These are phyloP conservation scores for Dromas ardeola DNA, from an alignment of 2,113 vertebrate species.

Conservation along the genomic window DNA sequence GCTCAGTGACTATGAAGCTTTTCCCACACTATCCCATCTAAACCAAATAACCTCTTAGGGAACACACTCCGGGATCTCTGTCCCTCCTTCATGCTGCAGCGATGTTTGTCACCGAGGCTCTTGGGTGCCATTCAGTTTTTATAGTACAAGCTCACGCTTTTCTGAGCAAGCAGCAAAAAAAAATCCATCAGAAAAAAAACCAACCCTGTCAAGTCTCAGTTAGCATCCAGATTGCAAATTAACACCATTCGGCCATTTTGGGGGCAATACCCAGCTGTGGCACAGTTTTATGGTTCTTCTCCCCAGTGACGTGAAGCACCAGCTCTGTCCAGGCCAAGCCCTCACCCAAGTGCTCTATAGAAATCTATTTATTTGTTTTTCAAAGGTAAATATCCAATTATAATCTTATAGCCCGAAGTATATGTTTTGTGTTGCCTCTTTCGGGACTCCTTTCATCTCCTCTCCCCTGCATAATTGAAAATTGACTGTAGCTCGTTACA, in stretches of 20 bases:
- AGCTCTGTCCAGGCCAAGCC: background rate
- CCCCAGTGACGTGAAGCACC: background rate
- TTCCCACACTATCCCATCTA: background rate
- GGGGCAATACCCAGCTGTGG: background rate
- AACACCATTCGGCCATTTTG: background rate
- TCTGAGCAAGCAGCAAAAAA: background rate
- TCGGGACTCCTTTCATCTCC: background rate
- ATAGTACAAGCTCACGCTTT: background rate
- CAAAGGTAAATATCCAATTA: background rate
- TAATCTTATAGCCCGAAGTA: background rate
- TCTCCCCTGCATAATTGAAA: rapidly evolving
- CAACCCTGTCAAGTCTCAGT: rapidly evolving
- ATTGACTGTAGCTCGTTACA: background rate
- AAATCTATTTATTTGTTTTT: background rate
- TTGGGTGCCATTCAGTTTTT: background rate
- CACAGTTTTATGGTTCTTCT: background rate
- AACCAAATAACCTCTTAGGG: background rate
- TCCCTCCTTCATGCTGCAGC: background rate
- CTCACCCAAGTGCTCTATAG: background rate
- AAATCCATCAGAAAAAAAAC: background rate
- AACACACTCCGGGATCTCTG: rapidly evolving
- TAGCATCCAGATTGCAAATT: background rate
- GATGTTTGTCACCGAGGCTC: background rate
- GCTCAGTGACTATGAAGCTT: background rate
- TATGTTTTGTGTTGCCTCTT: background rate